Evolutionary conservation across 2,888 invertebrate genomes (phyloP).

Genomic region (Tiliacea aurago): DNA sequence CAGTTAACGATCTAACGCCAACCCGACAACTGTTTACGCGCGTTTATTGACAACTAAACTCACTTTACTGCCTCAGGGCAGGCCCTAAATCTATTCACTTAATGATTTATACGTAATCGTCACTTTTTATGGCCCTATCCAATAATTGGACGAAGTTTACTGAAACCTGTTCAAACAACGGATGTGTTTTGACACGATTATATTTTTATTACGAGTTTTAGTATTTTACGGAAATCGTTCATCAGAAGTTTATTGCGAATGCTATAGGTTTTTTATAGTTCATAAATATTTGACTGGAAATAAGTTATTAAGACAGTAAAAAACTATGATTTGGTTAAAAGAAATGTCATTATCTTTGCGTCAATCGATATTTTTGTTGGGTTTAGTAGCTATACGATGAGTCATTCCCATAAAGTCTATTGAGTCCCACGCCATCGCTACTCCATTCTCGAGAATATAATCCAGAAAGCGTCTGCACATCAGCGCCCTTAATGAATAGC

Average conservation of each 20-base stretch:
- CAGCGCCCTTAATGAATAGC: conserved; percentile 78
- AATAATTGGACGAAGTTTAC: conserved; percentile 65
- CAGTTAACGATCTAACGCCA: conserved; percentile 74
- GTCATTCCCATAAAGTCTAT: conserved; percentile 9
- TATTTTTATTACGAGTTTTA: conserved; percentile 65
- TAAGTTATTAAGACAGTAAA: conserved; percentile 56
- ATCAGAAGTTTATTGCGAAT: conserved; percentile 65
- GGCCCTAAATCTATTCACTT: conserved; percentile 81
- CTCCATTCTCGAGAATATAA: conserved; percentile 42
- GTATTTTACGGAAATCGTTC: conserved; percentile 65
- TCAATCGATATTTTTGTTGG: conserved; percentile 39
- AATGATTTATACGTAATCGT: conserved; percentile 78
- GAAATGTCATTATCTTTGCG: conserved; percentile 55
- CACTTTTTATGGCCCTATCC: conserved; percentile 69
- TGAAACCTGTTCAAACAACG: conserved; percentile 68
- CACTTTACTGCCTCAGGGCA: conserved; percentile 75
- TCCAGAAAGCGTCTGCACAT: conserved; percentile 55
- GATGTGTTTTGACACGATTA: conserved; percentile 68
- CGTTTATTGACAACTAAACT: conserved; percentile 82
- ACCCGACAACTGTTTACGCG: conserved; percentile 78
- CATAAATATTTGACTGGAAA: conserved; percentile 62
- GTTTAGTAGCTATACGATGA: conserved; percentile 24
- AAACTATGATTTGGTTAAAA: conserved; percentile 39
- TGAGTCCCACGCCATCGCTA: conserved; percentile 34
- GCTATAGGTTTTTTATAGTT: conserved; percentile 62